Conservation (phyloP, 1,140 invertebrate species). For the Ceratosolen solmsi region DNA sequence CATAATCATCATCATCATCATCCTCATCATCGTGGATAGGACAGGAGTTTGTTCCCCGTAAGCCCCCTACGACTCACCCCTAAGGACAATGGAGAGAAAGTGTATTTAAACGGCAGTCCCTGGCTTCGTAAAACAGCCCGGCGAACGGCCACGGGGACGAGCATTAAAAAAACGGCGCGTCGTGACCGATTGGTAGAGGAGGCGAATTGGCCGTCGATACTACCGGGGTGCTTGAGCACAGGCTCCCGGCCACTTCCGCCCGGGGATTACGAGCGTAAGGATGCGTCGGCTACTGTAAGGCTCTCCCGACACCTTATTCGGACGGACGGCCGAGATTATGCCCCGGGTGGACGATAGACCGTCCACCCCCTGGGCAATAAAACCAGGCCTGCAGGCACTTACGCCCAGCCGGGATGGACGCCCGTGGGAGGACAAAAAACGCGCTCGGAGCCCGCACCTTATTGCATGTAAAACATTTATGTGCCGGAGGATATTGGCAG, state of each 20-base stretch:
- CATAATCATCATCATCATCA: too few relatives aligned
- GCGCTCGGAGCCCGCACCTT: conserved; percentile 21
- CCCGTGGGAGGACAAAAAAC: neutral
- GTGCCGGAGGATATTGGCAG: conserved; percentile 32
- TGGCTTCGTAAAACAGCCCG: too few relatives aligned
- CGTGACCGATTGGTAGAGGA: too few relatives aligned
- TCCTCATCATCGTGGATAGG: too few relatives aligned
- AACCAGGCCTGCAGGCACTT: conserved; percentile 50
- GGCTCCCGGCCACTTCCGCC: neutral
- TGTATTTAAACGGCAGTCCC: too few relatives aligned
- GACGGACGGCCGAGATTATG: conserved; percentile 8
- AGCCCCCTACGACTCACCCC: too few relatives aligned
- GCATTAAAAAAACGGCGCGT: neutral
- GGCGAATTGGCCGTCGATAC: neutral
- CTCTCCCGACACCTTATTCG: conserved; percentile 7
- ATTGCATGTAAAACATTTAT: conserved; percentile 55
- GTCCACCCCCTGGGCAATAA: conserved; percentile 41
- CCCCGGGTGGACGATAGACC: conserved; percentile 19
- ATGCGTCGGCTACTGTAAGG: neutral
- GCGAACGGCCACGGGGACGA: too few relatives aligned
- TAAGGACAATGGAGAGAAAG: too few relatives aligned
- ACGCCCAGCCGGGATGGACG: conserved; percentile 36
- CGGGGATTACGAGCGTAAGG: neutral
- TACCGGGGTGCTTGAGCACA: neutral
- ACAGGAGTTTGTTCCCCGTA: too few relatives aligned